Evolutionary conservation across 2,797 vertebrate species (phyloP), one percentile per base, ranked within the genome.

Genomic region (Avahi laniger): DNA sequence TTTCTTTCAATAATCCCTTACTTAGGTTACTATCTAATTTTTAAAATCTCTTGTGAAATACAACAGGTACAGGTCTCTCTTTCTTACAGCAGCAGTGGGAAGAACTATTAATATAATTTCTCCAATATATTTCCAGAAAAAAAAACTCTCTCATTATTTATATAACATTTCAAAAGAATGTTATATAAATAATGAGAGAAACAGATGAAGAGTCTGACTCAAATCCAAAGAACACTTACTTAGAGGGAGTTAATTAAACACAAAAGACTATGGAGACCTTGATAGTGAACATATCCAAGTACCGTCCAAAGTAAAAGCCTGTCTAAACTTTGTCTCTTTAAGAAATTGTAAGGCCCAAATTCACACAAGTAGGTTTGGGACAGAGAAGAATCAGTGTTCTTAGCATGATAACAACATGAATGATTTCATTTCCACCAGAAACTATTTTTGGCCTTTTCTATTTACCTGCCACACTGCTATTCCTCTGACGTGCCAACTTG

Each of bases 401-500:
- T 86, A 76, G 50, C 72, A 91, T 82, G 41, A n/a, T 28, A 92
- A 50, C 38, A 89, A 89, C 28, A 93, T 48, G 81, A 72, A 95
- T 79, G 30, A 94, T 57, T 85, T 92, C 52, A 70, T 57, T 89
- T 91, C 22, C 26, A 79, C 61, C 30, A 86, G 14, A 93, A 92
- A 86, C 26, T 30, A 28, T 41, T 78, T 3, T 67, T 46, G 20
- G 73, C 30, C 46, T 33, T 90, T 73, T 80, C 65, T 38, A 46
- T 97, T 98, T 98, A 99, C 99, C 98, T 95, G 98, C 98, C 95
- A 99, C 97, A 4, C 97, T 98, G 59, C 98, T 96, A 80, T 98
- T 98, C 98, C 99, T 99, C 98, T 99, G 99, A 61, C 99, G 99
- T 28, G 99, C 99, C 96, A 99, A 99, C 96, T 99, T 99, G 98